Percentiles rank a stretch among this genome's conserved stretches.
Evolutionary conservation across 2,888 invertebrate species (phyloP).

Genomic region (Drosophila atroscutellata): DNA sequence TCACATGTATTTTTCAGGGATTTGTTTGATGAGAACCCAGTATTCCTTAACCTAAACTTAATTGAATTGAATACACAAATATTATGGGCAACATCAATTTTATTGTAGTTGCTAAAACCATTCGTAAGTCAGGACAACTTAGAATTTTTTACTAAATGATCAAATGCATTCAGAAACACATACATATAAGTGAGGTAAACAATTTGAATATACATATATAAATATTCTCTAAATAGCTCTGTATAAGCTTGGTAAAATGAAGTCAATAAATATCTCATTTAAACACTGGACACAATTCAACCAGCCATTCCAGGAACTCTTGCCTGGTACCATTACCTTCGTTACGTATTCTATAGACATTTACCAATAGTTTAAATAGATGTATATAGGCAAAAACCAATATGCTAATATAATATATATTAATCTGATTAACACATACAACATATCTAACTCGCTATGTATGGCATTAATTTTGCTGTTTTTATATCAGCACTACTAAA

Average conservation of each 20-base stretch:
- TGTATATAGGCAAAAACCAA: slow-evolving; percentile 22
- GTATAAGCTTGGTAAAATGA: slow-evolving; percentile 24
- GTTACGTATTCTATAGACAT: slow-evolving; percentile 28
- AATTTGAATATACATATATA: neutral
- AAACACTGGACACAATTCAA: slow-evolving; percentile 58
- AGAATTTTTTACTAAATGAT: slow-evolving; percentile 9
- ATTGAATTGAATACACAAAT: neutral
- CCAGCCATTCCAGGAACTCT: slow-evolving; percentile 38
- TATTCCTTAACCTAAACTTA: neutral
- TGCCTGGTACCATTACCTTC: slow-evolving; percentile 23
- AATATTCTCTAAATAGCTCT: slow-evolving; percentile 8
- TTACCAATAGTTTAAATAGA: slow-evolving; percentile 21
- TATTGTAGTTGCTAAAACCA: slow-evolving; percentile 30
- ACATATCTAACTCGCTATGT: neutral
- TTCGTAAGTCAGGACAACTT: slow-evolving; percentile 28
- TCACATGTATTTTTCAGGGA: neutral
- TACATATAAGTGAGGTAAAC: slow-evolving; percentile 10
- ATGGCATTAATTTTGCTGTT: slow-evolving; percentile 7
- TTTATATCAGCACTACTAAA: slow-evolving; percentile 8
- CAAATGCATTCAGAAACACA: slow-evolving; percentile 11
- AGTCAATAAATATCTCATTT: slow-evolving; percentile 25
- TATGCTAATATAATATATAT: slow-evolving; percentile 23
- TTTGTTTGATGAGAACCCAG: neutral
- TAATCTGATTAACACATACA: slow-evolving; percentile 17
- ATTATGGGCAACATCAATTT: slow-evolving; percentile 35